These are phyloP conservation scores for Agonopterix arenella DNA, from an alignment of 2,888 invertebrate genomes.

Conservation along the genomic window DNA sequence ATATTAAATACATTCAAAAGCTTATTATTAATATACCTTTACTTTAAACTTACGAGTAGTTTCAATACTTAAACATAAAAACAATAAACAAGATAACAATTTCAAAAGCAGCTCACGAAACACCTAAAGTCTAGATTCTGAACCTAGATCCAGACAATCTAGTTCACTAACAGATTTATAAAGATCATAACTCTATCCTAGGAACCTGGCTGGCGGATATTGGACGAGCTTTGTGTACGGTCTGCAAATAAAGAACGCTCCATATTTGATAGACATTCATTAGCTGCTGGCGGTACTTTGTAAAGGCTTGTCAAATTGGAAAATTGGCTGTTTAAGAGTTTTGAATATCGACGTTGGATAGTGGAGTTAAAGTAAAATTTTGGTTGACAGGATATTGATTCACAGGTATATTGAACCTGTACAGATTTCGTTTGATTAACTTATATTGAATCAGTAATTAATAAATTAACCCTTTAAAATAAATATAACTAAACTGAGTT, in stretches of 20 bases:
- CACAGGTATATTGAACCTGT: no score
- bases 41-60: no score
- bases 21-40: no score
- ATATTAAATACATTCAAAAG: no score
- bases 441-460: no score
- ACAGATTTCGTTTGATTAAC: no score
- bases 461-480: no score
- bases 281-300: slow-evolving; percentile 1
- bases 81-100: not conserved
- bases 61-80: no score
- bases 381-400: no score
- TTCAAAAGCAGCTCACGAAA: not conserved
- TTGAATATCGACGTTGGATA: no score
- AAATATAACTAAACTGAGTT: no score
- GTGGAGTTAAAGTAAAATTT: no score
- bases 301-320: not conserved
- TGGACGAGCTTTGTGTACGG: slow-evolving; percentile 7
- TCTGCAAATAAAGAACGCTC: slow-evolving; percentile 1
- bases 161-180: slow-evolving; percentile 10
- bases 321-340: not conserved
- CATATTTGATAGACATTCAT: not conserved
- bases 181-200: slow-evolving; percentile 7
- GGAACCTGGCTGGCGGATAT: slow-evolving; percentile 5
- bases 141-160: slow-evolving; percentile 3
- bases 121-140: slow-evolving; percentile 1